phyloP scores from a whole-genome alignment of 2,113 vertebrate species.

The Anarrhichthys ocellatus region DNA sequence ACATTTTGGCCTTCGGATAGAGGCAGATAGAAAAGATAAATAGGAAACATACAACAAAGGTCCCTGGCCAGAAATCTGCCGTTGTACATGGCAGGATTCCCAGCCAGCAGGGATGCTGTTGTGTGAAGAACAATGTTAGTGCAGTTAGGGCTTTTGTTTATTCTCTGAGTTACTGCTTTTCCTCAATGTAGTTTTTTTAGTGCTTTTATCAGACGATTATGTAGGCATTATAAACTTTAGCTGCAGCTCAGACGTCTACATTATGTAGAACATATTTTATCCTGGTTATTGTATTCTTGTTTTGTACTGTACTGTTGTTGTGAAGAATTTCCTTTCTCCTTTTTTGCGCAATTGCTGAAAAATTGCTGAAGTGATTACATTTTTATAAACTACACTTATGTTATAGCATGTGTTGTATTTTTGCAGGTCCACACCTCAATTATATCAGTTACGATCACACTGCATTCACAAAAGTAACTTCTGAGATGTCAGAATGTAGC shows the following conservation, averaged over 20 bases:
- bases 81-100: background rate
- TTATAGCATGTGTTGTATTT: background rate
- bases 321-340: background rate
- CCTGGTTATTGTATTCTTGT: background rate
- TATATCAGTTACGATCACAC: background rate
- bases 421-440: background rate
- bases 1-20: background rate
- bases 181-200: background rate
- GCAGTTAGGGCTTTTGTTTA: background rate
- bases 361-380: too few species aligned
- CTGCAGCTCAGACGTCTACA: background rate
- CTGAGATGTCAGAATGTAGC: background rate
- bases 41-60: conserved; percentile 2
- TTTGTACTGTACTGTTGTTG: background rate
- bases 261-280: background rate
- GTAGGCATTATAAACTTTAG: background rate
- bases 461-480: background rate
- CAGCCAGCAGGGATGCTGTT: conserved; percentile 2
- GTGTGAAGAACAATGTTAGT: background rate
- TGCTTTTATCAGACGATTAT: background rate
- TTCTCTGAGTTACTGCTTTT: background rate
- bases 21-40: background rate
- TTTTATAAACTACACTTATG: background rate
- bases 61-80: background rate
- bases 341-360: background rate